Evolutionary conservation across 2,797 vertebrate genomes (phyloP), one percentile per base, ranked within the genome.

Genomic region (Pampus argenteus): DNA sequence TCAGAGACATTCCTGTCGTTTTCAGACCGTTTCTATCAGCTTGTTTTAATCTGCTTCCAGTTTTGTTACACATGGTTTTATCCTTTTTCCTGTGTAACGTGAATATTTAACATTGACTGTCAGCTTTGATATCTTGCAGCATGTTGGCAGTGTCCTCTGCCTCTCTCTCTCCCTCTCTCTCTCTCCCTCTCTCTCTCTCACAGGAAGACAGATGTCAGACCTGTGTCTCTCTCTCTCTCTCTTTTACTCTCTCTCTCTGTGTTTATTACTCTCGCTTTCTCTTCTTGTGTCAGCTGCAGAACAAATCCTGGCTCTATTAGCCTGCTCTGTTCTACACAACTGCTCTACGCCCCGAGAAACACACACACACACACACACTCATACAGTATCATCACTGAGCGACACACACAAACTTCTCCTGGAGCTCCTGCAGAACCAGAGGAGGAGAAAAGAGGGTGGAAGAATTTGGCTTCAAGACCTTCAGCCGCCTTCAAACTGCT

Each of bases 381-480:
- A 76, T 23, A 15, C 56, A 47, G 57, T 40, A 25, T 70, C 76
- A 56, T 61, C 55, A 28, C 44, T 23, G 51, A 38, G 34, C 17
- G 8, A 74, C 73, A 57, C 71, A 56, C 45, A 57, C 23, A 74
- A 67, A 74, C 44, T 9, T 52, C 82, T 83, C 17, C 76, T 61
- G 71, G 55, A 83, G 81, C 66, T 83, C 73, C 79, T 62, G 76
- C 59, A 76, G 69, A 79, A 83, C 83, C 83, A 62, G 71, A 89
- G 72, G 84, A 86, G 78, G 72, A 79, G 73, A 49, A 76, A 79
- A 71, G 44, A 78, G 66, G 78, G 55, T 31, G 76, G 82, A 86
- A 89, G 83, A 81, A 60, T 80, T 82, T 86, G 86, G 72, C 79
- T 70, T 64, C 15, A n/a, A 66, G 66, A 85, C 68, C 68, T 70